Percentiles rank a stretch among this genome's conserved stretches.
These are phyloP conservation scores for Cephalopachus bancanus DNA, from an alignment of 2,797 vertebrate species.

Conservation along the genomic window DNA sequence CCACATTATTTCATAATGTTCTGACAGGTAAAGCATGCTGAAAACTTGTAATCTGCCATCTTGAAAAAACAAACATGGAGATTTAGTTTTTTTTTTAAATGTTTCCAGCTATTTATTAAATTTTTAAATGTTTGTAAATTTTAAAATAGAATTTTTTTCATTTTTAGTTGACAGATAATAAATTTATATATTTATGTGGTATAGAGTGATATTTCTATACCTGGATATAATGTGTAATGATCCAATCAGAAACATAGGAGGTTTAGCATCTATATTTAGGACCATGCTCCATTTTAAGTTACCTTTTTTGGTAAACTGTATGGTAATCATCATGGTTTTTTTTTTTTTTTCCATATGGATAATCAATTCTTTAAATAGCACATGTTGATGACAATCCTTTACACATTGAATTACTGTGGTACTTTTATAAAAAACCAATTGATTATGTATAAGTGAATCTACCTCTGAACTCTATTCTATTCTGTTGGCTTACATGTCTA, in stretches of 20 bases:
- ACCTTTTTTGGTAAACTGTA: neutral
- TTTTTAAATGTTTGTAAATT: neutral
- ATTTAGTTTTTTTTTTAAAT: neutral
- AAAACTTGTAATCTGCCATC: too few relatives aligned
- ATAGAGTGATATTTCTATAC: neutral
- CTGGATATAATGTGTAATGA: neutral
- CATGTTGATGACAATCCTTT: neutral
- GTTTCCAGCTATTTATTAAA: neutral
- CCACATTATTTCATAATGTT: too few relatives aligned
- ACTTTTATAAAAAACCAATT: neutral
- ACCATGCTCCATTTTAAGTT: neutral
- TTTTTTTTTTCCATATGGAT: neutral
- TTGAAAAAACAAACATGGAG: too few relatives aligned
- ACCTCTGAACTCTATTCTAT: neutral
- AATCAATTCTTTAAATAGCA: neutral
- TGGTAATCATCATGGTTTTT: neutral
- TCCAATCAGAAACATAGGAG: neutral
- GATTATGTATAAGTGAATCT: neutral
- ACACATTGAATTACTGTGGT: neutral
- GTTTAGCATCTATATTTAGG: slow-evolving; percentile 2
- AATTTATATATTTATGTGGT: neutral
- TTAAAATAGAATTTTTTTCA: neutral
- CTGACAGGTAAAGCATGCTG: too few relatives aligned
- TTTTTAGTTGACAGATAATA: neutral
- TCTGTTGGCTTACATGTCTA: neutral